A percentile compares a stretch with the other conserved stretches of the same genome.
These are phyloP conservation scores for Crossaster papposus DNA, from an alignment of 53 echinoderm and acorn worm genomes.

Conservation along the genomic window DNA sequence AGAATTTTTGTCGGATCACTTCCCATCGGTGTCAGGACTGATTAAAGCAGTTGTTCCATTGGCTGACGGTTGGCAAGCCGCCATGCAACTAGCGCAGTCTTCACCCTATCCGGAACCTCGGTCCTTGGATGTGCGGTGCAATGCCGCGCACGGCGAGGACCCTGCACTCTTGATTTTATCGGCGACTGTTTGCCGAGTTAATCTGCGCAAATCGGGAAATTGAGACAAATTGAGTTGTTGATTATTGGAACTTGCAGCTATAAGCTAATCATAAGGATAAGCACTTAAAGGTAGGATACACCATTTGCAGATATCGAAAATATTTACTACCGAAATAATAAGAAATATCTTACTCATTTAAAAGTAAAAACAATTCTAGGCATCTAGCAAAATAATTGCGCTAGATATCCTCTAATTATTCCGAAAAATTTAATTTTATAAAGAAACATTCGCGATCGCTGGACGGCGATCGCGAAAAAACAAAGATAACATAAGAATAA, in stretches of 20 bases:
- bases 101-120: neutral
- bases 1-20: slow-evolving; percentile 26
- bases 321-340: no score
- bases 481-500: no score
- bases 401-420: no score
- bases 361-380: no score
- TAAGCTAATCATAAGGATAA: no score
- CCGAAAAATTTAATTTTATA: no score
- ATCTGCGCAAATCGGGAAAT: neutral
- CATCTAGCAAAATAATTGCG: no score
- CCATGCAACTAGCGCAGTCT: neutral
- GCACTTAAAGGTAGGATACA: no score
- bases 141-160: neutral
- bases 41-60: slow-evolving; percentile 22
- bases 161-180: neutral
- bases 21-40: slow-evolving; percentile 18
- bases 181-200: neutral
- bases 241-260: neutral
- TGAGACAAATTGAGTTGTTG: neutral
- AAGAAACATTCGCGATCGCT: no score
- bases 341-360: no score
- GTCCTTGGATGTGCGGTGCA: neutral
- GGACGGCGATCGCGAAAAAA: no score
- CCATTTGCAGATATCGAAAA: no score
- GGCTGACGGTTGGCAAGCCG: neutral